Percentiles rank a stretch among this genome's conserved stretches.
Evolutionary conservation across 2,888 invertebrate genomes (phyloP).

Genomic region (Caenorhabditis wallacei): DNA sequence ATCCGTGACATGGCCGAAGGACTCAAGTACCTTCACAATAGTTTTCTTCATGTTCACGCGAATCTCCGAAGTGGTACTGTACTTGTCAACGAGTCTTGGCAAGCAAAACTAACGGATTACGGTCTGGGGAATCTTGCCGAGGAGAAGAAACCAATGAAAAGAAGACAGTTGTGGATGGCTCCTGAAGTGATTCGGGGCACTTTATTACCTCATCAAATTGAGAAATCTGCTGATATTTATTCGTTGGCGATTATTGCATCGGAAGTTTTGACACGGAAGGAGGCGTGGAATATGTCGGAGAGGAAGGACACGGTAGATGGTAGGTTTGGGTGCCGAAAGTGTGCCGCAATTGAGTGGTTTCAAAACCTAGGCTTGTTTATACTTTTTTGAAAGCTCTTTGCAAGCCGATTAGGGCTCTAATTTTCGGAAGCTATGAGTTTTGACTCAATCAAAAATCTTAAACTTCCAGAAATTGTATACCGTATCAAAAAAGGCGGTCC

Average conservation of each 20-base stretch:
- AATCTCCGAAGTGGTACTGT: conserved; percentile 74
- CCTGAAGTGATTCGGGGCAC: conserved; percentile 77
- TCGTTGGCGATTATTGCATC: conserved; percentile 79
- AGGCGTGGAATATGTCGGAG: conserved; percentile 76
- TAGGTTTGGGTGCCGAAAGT: neutral
- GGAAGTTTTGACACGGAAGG: conserved; percentile 78
- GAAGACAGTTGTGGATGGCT: conserved; percentile 76
- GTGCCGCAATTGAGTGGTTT: no score
- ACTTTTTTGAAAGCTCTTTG: no score
- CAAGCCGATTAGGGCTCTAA: no score
- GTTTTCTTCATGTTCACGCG: conserved; percentile 72
- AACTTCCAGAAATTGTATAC: conserved; percentile 73
- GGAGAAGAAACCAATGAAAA: conserved; percentile 66
- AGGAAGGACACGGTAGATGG: conserved; percentile 72
- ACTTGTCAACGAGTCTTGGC: conserved; percentile 79
- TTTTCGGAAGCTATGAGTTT: no score
- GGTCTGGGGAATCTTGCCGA: conserved; percentile 63
- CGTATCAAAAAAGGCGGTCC: conserved; percentile 74
- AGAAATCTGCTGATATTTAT: conserved; percentile 78
- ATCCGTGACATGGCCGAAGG: conserved; percentile 75
- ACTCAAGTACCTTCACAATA: conserved; percentile 70
- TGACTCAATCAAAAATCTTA: no score
- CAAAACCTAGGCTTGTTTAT: no score
- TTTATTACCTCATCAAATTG: conserved; percentile 62
- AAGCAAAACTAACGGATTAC: conserved; percentile 68